Evolutionary conservation across 2,888 invertebrate genomes (phyloP), one percentile per base, ranked within the genome.

Genomic region (Willowsia nigromaculata): DNA sequence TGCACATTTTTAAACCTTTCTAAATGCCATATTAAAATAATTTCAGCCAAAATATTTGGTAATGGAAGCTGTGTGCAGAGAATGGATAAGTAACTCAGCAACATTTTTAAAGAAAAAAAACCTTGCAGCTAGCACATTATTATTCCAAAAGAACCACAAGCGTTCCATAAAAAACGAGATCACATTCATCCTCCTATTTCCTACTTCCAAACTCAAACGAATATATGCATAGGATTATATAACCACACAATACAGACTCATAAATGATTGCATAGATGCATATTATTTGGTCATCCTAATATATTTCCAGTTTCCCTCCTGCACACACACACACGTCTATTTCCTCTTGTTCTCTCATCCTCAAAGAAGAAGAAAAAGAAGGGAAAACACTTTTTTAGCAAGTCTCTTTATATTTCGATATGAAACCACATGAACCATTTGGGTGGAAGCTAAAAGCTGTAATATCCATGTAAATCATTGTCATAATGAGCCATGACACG

Each of bases 401-500:
- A n/a, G n/a, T n/a, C n/a, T n/a, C n/a, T n/a, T n/a, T n/a, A n/a
- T n/a, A n/a, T n/a, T n/a, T n/a, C n/a, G n/a, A 22, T 22, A 22
- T 56, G 22, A 22, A 85, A 22, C 30, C 27, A n/a, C n/a, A 47
- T 59, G 78, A 50, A 50, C 65, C 80, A 68, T 86, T 71, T 80
- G 37, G 33, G 71, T 50, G 30, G 50, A 56, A 85, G 78, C 85
- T 78, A 85, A 80, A 62, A 86, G 80, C 80, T 50, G 78, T 85
- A 85, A 78, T 76, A 76, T 78, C 65, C 68, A 86, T 86, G 80
- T 85, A 86, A 80, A 86, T 86, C 80, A 86, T 86, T 86, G 78
- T 86, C 86, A 86, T 86, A 86, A 86, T 86, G 86, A 80, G 71
- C 80, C 80, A 80, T 86, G 80, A 68, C 80, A 86, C 53, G 86